phyloP scores from a whole-genome alignment of 2,113 vertebrate genomes.

The Lepisosteus oculatus region DNA sequence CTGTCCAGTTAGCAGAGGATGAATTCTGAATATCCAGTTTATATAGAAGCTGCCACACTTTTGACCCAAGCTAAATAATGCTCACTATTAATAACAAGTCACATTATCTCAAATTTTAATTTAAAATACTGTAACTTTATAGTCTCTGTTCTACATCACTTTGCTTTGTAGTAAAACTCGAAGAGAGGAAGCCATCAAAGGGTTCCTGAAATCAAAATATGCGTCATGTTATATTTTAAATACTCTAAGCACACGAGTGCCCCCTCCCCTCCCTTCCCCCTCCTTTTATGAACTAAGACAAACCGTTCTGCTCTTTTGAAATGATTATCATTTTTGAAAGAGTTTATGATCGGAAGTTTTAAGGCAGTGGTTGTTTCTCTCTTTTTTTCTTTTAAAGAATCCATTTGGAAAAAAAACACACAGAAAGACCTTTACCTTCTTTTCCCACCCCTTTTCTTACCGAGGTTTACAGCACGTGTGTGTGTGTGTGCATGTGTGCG shows the following conservation, averaged over 20 bases:
- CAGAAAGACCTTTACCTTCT: conserved; percentile 10
- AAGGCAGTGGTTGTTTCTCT: conserved; percentile 61
- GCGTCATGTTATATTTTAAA: conserved; percentile 24
- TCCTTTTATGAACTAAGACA: conserved; percentile 44
- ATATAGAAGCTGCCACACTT: conserved; percentile 64
- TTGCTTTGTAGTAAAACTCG: conserved; percentile 25
- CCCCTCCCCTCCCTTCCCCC: not conserved
- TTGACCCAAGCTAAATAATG: conserved; percentile 63
- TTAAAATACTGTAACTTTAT: conserved; percentile 27
- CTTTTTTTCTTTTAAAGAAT: conserved; percentile 35
- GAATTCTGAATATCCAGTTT: conserved; percentile 38
- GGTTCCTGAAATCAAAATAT: conserved; percentile 36
- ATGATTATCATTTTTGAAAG: conserved; percentile 35
- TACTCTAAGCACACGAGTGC: conserved; percentile 27
- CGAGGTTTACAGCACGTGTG: not conserved
- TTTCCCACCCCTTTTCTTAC: not conserved
- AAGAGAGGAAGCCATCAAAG: conserved; percentile 34
- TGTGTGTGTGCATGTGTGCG: not conserved
- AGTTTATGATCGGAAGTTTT: conserved; percentile 33
- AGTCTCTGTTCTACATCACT: conserved; percentile 24
- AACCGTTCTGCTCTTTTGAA: conserved; percentile 48
- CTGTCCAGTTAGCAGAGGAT: conserved; percentile 29
- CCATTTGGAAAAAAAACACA: conserved; percentile 21
- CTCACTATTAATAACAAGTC: conserved; percentile 64
- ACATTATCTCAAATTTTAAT: conserved; percentile 52